Base-by-base conservation (phyloP, 2,888 invertebrate species). In the Pheosia tremula region DNA sequence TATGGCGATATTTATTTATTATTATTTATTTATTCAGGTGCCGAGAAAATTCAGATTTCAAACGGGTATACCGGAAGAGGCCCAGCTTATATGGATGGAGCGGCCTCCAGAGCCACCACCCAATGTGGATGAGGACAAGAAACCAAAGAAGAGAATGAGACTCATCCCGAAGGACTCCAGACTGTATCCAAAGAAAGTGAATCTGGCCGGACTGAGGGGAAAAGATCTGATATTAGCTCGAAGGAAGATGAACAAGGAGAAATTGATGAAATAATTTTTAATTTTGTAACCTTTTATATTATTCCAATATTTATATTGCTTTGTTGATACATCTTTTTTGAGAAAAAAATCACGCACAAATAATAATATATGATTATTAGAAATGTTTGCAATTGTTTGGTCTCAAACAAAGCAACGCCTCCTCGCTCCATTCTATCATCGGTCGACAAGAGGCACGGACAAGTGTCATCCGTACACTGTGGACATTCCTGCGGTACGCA, bases 41-140 rank as follows among this genome's bases (percentile, higher is more conserved):
- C 82, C 83, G 0, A 77, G 92, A 38, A 88, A 78, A 64, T 92
- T 90, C 69, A 76, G 75, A 0, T 5, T 91, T 0, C 75, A 78
- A 61, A 37, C 57, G 0, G 70, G 69, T 0, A 81, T 89, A 43
- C 68, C 83, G 0, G 80, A 81, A 0, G 69, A 76, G 0, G 47
- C 71, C 0, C 90, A 91, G 59, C 60, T 70, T 5, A 91, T 93
- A 3, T 92, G 91, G 92, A 82, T 87, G 79, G 84, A 88, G 56
- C 79, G 74, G 5, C 13, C 39, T 1, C 13, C 0, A 56, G 69
- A 36, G n/a, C 59, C 64, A 0, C 61, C 67, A 4, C 58, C 49
- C 43, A 47, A 43, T 36, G 1, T 55, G 45, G 58, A 7, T 50
- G 43, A 54, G 11, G 57, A 50, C 45, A 56, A 58, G 37, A 62